Base-by-base conservation (phyloP, 2,797 vertebrate species). In the Fringilla coelebs region DNA sequence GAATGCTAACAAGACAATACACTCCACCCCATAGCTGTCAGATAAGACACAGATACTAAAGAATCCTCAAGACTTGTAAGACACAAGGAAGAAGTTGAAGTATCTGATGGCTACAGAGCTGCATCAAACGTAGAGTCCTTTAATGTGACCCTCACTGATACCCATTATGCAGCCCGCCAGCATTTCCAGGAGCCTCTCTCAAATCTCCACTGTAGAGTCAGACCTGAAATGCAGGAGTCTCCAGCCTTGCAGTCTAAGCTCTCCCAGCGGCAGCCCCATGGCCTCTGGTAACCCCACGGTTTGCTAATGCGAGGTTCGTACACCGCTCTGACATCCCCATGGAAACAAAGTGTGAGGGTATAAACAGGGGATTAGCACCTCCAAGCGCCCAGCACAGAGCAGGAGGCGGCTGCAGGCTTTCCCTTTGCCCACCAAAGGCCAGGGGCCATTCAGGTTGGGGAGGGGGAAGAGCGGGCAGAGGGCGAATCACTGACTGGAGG, bases 311-410 rank as follows among this genome's bases (percentile, higher is more conserved):
- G 52, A 97, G 86, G 94, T 95, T 96, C 92, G 40, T 94, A 85
- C 97, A 97, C 71, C 0, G 57, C 83, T 96, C 95, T 95, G 95
- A 96, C 96, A 97, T 97, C 84, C 71, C 97, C 96, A 98, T 96
- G 94, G 97, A 96, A 97, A 98, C 94, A 75, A 71, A 92, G 91
- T 87, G 94, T 94, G 94, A 97, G 96, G 96, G 97, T 97, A 97
- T 96, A 96, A 97, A 97, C 63, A 96, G 89, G 67, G 96, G 97
- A 97, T 96, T 97, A 98, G 95, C 96, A 97, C 96, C 94, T 96
- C 96, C 20, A 76, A 89, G 93, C 15, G 54, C 87, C 88, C 89
- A 89, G 80, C 68, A 78, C 72, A 92, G 96, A 19, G 17, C 67
- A 86, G 79, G 91, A 93, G 89, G 67, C 1, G 2, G 68, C 73